Evolutionary conservation across 2,797 vertebrate species (phyloP).

Genomic region (Denticeps clupeoides): DNA sequence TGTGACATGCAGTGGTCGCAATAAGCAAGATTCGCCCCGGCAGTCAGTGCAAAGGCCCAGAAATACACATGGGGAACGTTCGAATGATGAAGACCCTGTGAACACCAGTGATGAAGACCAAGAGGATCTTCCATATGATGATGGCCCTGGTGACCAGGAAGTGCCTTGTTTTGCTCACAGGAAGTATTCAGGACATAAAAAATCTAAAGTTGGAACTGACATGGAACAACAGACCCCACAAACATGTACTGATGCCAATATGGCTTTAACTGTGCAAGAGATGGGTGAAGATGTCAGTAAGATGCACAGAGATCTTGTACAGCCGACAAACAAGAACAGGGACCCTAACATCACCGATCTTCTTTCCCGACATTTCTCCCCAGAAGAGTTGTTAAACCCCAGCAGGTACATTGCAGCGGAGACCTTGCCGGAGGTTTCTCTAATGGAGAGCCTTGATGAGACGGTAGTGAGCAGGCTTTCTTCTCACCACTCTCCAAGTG

Average conservation of each 20-base stretch:
- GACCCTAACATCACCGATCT: conserved; percentile 49
- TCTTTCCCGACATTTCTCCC: conserved; percentile 61
- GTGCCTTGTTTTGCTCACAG: conserved; percentile 2
- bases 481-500: not conserved
- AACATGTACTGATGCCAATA: too few relatives aligned
- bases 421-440: conserved; percentile 71
- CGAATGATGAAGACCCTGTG: conserved; percentile 34
- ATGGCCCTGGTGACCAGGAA: conserved; percentile 33
- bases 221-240: too few relatives aligned
- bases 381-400: conserved; percentile 47
- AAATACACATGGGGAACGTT: conserved; percentile 17
- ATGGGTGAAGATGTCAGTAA: too few relatives aligned
- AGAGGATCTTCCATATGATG: conserved; percentile 69
- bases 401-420: conserved; percentile 64
- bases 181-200: conserved; percentile 8
- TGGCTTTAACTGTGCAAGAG: too few relatives aligned
- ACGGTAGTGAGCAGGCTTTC: conserved; percentile 34
- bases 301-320: too few relatives aligned
- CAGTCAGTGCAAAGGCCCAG: conserved; percentile 31
- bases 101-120: conserved; percentile 67
- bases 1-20: conserved; percentile 8
- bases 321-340: too few relatives aligned
- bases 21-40: conserved; percentile 13
- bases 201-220: conserved; percentile 4
- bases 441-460: conserved; percentile 62